Percentiles rank a stretch among this genome's conserved stretches.
Conservation (phyloP, 2,797 vertebrate genomes). For the Mormyrops boulengeri region DNA sequence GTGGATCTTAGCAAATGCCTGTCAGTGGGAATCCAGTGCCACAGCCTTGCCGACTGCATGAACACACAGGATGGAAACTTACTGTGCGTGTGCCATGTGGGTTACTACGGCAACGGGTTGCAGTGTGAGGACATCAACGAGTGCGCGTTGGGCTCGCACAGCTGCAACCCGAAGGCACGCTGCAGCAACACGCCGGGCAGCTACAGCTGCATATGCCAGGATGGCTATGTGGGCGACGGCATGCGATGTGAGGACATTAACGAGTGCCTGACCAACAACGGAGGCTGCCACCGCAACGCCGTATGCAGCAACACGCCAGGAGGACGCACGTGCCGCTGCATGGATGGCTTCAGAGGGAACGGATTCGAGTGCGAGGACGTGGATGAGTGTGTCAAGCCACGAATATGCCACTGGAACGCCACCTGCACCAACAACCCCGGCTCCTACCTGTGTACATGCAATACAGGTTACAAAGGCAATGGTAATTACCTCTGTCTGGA, state of each 20-base stretch:
- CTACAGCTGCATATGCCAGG: slow-evolving; percentile 59
- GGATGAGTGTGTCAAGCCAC: slow-evolving; percentile 55
- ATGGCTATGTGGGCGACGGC: slow-evolving; percentile 65
- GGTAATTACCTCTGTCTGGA: slow-evolving; percentile 76
- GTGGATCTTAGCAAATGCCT: slow-evolving; percentile 49
- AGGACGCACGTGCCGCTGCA: slow-evolving; percentile 58
- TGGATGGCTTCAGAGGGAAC: slow-evolving; percentile 58
- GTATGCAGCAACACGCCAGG: slow-evolving; percentile 63
- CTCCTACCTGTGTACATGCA: slow-evolving; percentile 68
- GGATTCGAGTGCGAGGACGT: slow-evolving; percentile 61
- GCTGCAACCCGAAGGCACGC: slow-evolving; percentile 52
- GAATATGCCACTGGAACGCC: slow-evolving; percentile 73
- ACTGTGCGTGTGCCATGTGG: slow-evolving; percentile 57
- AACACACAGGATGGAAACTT: slow-evolving; percentile 41
- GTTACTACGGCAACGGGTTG: slow-evolving; percentile 60
- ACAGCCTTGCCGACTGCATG: slow-evolving; percentile 57
- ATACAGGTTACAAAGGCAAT: slow-evolving; percentile 70
- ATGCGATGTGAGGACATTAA: slow-evolving; percentile 61
- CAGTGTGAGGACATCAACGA: slow-evolving; percentile 65
- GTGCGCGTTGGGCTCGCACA: slow-evolving; percentile 52
- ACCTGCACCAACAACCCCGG: slow-evolving; percentile 71
- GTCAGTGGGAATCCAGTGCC: slow-evolving; percentile 51
- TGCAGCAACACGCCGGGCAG: slow-evolving; percentile 65
- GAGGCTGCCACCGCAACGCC: slow-evolving; percentile 59
- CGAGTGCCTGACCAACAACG: slow-evolving; percentile 63